phyloP scores from a whole-genome alignment of 2,113 vertebrate genomes.

The human region GRCh38 chr13:43735501-43736000 shows the following conservation, averaged over 20 bases:
- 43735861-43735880: slow-evolving; percentile 46
- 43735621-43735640: too few relatives aligned
- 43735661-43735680: too few relatives aligned
- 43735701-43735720: too few relatives aligned
- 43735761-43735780: slow-evolving; percentile 17
- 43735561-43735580: too few relatives aligned
- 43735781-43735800: background rate
- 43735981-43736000: slow-evolving; percentile 67
- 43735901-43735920: background rate
- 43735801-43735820: background rate
- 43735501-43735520: too few relatives aligned
- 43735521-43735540: too few relatives aligned
- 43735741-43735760: slow-evolving; percentile 57
- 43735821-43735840: background rate
- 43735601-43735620: too few relatives aligned
- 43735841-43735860: slow-evolving; percentile 59
- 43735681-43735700: too few relatives aligned
- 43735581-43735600: too few relatives aligned
- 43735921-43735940: slow-evolving; percentile 51
- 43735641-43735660: too few relatives aligned
- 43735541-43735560: too few relatives aligned
- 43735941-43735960: slow-evolving; percentile 46
- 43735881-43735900: slow-evolving; percentile 58
- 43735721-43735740: background rate
- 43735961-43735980: slow-evolving; percentile 51